Evolutionary conservation across 2,797 vertebrate genomes (phyloP).

Genomic region (Etheostoma nigrum): DNA sequence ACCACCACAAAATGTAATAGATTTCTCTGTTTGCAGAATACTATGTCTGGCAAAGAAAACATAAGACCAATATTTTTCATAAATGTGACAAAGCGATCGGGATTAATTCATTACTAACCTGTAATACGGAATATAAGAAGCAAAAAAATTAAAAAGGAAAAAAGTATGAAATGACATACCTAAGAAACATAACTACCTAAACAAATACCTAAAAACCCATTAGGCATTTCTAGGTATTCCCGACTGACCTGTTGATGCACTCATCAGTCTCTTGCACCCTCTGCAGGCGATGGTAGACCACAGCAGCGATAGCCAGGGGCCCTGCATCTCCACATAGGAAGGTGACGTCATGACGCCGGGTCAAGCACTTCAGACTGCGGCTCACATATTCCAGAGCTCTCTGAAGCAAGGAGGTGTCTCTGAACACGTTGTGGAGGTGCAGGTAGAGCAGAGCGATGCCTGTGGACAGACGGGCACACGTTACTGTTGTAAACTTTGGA

Average conservation of each 20-base stretch:
- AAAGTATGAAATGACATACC: neutral
- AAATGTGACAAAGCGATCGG: neutral
- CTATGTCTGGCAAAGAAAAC: neutral
- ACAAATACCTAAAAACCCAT: no score
- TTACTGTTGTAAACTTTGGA: neutral
- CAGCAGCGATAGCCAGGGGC: constrained; percentile 92
- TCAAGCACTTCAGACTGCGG: constrained; percentile 89
- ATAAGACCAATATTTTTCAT: neutral
- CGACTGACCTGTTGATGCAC: constrained; percentile 89
- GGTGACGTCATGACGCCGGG: constrained; percentile 89
- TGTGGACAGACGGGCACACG: constrained; percentile 56
- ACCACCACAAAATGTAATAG: neutral
- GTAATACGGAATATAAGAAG: neutral
- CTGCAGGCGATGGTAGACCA: constrained; percentile 89
- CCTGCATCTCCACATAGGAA: constrained; percentile 95
- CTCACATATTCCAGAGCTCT: constrained; percentile 88
- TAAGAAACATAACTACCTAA: neutral
- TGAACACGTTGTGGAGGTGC: constrained; percentile 90
- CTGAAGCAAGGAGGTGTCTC: constrained; percentile 88
- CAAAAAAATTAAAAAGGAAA: neutral
- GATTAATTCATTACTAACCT: neutral
- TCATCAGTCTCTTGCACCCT: constrained; percentile 89
- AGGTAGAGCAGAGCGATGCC: constrained; percentile 95
- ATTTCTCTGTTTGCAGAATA: neutral
- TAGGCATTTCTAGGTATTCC: neutral